Percentiles rank a stretch among this genome's conserved stretches.
These are phyloP conservation scores for Pseudorhiza aurosa DNA, from an alignment of 30 jellyfish, hydroid and myxozoan genomes.

Conservation along the genomic window DNA sequence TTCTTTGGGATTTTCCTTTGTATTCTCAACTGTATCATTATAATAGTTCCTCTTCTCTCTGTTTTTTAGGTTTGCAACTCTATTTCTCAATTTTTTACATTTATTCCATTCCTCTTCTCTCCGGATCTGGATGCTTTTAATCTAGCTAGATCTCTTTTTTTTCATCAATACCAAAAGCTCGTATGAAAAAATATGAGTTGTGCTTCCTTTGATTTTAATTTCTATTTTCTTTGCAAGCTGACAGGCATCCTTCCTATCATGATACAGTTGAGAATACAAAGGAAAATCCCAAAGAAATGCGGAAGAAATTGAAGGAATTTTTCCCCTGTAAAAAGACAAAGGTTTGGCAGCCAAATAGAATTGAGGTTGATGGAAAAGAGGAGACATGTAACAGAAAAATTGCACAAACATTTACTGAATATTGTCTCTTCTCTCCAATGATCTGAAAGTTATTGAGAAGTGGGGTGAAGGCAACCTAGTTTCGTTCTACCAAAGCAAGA, in stretches of 20 bases:
- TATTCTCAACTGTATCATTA: neutral
- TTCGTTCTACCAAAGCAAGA: too few relatives aligned
- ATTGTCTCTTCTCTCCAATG: too few relatives aligned
- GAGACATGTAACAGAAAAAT: slow-evolving; percentile 15
- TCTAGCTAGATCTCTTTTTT: slow-evolving; percentile 19
- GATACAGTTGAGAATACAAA: neutral
- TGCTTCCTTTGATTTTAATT: slow-evolving; percentile 41
- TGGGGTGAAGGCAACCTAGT: too few relatives aligned
- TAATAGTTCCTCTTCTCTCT: slow-evolving; percentile 11
- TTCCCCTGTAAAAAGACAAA: slow-evolving; percentile 28
- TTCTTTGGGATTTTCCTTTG: slow-evolving; percentile 2
- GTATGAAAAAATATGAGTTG: slow-evolving; percentile 12
- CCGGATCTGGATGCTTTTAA: slow-evolving; percentile 12
- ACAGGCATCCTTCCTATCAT: neutral
- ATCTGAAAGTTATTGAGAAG: too few relatives aligned
- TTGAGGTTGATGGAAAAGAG: slow-evolving; percentile 28
- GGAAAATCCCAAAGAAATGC: slow-evolving; percentile 13
- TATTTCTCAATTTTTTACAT: slow-evolving; percentile 26
- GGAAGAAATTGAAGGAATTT: slow-evolving; percentile 40
- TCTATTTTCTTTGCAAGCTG: slow-evolving; percentile 49
- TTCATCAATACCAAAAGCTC: slow-evolving; percentile 18
- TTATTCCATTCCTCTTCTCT: neutral
- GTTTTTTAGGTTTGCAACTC: neutral
- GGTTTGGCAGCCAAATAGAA: slow-evolving; percentile 7
- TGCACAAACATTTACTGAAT: slow-evolving; percentile 15